These are phyloP conservation scores for Torymus texanus DNA, from an alignment of 2,888 invertebrate species.

Conservation along the genomic window DNA sequence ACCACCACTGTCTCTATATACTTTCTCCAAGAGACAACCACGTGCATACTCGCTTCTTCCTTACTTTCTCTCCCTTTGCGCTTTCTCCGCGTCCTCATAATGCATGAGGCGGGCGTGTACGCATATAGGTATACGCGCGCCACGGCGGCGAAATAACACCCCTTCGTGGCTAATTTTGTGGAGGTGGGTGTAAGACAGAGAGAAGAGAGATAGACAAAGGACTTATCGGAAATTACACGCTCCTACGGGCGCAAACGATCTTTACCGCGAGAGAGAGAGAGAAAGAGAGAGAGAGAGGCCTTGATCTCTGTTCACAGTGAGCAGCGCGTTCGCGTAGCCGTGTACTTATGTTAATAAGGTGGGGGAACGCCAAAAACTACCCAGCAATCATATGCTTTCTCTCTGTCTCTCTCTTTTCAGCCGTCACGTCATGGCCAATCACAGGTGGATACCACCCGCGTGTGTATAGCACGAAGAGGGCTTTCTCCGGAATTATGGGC, in stretches of 20 bases:
- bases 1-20: neutral
- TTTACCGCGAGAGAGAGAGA: neutral
- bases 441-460: too few species aligned
- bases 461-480: too few species aligned
- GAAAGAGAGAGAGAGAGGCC: neutral
- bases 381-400: constrained; percentile 19
- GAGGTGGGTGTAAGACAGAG: neutral
- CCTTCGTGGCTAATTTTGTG: constrained; percentile 48
- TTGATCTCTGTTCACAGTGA: constrained; percentile 28
- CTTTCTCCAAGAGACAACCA: neutral
- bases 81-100: constrained; percentile 9
- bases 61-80: too few species aligned
- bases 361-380: constrained; percentile 7
- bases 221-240: constrained; percentile 25
- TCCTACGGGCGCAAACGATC: constrained; percentile 16
- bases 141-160: constrained; percentile 41
- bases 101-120: neutral
- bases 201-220: neutral
- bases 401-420: neutral
- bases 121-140: too few species aligned
- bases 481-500: too few species aligned
- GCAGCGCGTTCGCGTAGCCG: neutral
- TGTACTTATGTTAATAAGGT: constrained; percentile 41
- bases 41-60: too few species aligned
- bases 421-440: too few species aligned